Conservation (phyloP, 1,140 invertebrate species). For the Alviniconcha marisindica region DNA sequence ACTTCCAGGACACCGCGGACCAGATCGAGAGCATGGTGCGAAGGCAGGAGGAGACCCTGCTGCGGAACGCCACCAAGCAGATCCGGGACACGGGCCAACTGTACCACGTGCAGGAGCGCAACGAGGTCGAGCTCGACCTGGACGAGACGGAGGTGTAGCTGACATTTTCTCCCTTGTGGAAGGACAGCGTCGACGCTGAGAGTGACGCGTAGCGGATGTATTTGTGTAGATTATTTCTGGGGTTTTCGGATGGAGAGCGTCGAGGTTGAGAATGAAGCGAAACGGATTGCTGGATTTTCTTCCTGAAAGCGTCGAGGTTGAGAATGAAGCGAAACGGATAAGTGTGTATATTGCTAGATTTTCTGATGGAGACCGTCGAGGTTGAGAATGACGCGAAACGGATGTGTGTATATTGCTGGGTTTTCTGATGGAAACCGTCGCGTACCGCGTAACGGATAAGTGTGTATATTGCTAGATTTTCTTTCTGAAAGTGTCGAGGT, state of each 20-base stretch:
- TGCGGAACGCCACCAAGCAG: conserved; percentile 63
- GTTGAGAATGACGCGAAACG: too few relatives aligned
- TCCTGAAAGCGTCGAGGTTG: too few relatives aligned
- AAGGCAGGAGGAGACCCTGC: conserved; percentile 64
- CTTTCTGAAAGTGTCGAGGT: too few relatives aligned
- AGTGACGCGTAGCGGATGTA: background rate
- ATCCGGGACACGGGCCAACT: conserved; percentile 69
- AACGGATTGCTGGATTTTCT: too few relatives aligned
- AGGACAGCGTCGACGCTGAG: background rate
- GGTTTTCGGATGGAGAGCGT: background rate
- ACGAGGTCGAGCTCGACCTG: conserved; percentile 58
- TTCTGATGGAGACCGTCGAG: too few relatives aligned
- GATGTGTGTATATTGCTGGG: too few relatives aligned
- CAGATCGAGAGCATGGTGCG: conserved; percentile 64
- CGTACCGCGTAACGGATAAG: too few relatives aligned
- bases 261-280: background rate
- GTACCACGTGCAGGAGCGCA: conserved; percentile 68
- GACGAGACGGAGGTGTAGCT: conserved; percentile 64
- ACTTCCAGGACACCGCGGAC: conserved; percentile 61
- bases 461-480: too few relatives aligned
- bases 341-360: too few relatives aligned
- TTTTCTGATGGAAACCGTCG: too few relatives aligned
- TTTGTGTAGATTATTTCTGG: background rate
- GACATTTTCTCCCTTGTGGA: background rate
- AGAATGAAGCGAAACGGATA: too few relatives aligned